These are phyloP conservation scores for Clarias pachynema DNA, from an alignment of 2,797 vertebrate genomes.

Conservation along the genomic window DNA sequence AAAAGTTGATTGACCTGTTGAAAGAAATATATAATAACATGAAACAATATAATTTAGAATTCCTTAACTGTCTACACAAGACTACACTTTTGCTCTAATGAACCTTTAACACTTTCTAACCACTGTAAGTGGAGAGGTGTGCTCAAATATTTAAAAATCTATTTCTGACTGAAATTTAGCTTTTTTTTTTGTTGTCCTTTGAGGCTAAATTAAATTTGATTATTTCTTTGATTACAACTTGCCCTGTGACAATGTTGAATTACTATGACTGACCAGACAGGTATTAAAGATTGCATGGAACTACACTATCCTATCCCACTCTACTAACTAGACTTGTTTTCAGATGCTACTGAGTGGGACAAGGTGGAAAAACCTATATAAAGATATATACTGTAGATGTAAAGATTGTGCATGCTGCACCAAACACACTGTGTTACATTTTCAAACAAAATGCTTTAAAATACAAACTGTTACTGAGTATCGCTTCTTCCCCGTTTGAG, in stretches of 20 bases:
- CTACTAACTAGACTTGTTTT: background rate
- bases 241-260: background rate
- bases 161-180: too few relatives aligned
- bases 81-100: background rate
- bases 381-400: background rate
- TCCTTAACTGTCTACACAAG: background rate
- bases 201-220: background rate
- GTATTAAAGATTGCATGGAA: background rate
- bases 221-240: too few relatives aligned
- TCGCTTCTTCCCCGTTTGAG: too few relatives aligned
- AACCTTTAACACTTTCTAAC: background rate
- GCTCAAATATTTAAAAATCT: background rate
- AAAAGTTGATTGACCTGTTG: background rate
- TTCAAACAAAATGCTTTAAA: too few relatives aligned
- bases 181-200: background rate
- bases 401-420: background rate
- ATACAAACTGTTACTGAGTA: too few relatives aligned
- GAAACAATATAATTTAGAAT: background rate
- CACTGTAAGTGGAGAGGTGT: background rate
- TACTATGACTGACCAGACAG: background rate
- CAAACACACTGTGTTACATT: too few relatives aligned
- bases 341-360: background rate
- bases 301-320: background rate
- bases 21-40: background rate
- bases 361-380: background rate